A percentile compares a stretch with the other conserved stretches of the same genome.
These are phyloP conservation scores for Pseudococcus viburni DNA, from an alignment of 2,888 invertebrate species.

Conservation along the genomic window DNA sequence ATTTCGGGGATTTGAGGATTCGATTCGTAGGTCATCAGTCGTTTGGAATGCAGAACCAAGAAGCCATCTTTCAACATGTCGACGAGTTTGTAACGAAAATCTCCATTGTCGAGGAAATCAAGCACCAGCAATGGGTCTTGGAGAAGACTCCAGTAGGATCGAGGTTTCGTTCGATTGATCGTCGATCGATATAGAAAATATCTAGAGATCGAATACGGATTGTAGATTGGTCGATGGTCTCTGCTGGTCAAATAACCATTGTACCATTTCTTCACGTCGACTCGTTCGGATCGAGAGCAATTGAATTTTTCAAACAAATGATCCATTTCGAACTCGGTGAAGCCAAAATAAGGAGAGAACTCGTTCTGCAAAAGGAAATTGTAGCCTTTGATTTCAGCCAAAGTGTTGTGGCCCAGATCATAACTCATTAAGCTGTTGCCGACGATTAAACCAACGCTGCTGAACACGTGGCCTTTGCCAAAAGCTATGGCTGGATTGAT, in stretches of 20 bases:
- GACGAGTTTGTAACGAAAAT: background rate
- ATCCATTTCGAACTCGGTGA: background rate
- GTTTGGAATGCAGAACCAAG: background rate
- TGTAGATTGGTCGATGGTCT: background rate
- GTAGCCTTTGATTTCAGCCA: background rate
- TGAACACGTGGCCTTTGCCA: conserved; percentile 17
- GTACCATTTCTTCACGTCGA: background rate
- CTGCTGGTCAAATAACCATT: background rate
- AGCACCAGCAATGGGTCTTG: background rate
- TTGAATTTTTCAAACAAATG: background rate
- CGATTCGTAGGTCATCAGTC: background rate
- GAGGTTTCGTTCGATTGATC: background rate
- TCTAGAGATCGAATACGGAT: background rate
- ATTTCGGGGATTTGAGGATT: background rate
- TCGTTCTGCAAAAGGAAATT: background rate
- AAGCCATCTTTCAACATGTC: background rate
- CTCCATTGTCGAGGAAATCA: background rate
- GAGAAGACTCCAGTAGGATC: background rate
- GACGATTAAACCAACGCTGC: background rate
- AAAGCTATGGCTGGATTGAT: background rate
- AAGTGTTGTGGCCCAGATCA: background rate
- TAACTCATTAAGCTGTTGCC: background rate
- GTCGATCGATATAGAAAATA: background rate
- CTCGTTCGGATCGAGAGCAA: background rate
- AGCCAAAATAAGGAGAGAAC: background rate